Percentiles rank a stretch among this genome's conserved stretches.
Evolutionary conservation across 2,797 vertebrate species (phyloP).

Genomic region (Gallirallus australis): DNA sequence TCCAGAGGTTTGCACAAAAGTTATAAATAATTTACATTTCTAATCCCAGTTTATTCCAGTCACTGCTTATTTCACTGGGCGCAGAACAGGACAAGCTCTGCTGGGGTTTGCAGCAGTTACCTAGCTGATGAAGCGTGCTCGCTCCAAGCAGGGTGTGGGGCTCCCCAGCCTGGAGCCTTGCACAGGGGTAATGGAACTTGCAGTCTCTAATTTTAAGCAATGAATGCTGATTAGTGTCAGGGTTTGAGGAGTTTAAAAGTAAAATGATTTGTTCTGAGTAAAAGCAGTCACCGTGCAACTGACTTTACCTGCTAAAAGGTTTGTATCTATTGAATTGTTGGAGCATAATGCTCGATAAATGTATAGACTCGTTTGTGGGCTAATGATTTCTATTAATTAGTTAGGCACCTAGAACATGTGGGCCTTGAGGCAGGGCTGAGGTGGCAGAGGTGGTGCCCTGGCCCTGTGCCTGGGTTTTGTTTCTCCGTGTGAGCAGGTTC

Average conservation of each 20-base stretch:
- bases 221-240: not conserved
- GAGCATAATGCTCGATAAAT: not conserved
- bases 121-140: not conserved
- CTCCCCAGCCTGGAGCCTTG: rapidly evolving
- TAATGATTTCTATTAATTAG: not conserved
- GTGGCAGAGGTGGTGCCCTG: not conserved
- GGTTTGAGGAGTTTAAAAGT: not conserved
- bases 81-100: not conserved
- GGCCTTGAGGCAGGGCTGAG: not conserved
- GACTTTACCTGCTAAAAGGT: not conserved
- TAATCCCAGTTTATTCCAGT: not conserved
- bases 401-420: not conserved
- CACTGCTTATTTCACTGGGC: not conserved
- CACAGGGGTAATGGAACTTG: not conserved
- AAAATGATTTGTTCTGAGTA: not conserved
- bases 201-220: not conserved
- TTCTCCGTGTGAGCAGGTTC: not conserved
- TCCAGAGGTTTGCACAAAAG: not conserved
- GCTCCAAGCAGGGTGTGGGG: rapidly evolving
- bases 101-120: not conserved
- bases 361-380: not conserved
- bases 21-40: not conserved
- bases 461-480: rapidly evolving
- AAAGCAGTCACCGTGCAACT: not conserved
- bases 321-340: not conserved